Percentiles rank a stretch among this genome's conserved stretches.
phyloP scores from a whole-genome alignment of 2,797 vertebrate species.

The Sebastes hubbsi region DNA sequence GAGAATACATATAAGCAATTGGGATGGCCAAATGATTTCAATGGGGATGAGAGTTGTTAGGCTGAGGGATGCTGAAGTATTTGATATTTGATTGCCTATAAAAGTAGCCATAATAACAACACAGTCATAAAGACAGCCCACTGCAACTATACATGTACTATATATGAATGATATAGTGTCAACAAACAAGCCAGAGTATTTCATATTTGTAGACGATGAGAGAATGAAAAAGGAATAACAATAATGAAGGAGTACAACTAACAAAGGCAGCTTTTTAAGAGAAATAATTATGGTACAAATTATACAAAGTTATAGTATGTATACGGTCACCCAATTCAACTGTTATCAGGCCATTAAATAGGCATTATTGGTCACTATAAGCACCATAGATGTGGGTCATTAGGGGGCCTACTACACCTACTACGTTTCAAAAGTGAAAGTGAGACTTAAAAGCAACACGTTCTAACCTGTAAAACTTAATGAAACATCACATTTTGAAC shows the following conservation, averaged over 20 bases:
- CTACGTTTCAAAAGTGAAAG: too few relatives aligned
- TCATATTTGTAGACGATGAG: background rate
- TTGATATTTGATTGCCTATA: background rate
- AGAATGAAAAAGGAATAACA: background rate
- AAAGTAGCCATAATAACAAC: background rate
- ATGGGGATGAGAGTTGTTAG: constrained; percentile 34
- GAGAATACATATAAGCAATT: constrained; percentile 47
- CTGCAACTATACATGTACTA: background rate
- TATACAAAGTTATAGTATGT: background rate
- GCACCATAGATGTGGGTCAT: too few relatives aligned
- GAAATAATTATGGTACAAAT: background rate
- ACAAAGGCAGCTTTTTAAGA: background rate
- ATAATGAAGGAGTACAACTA: background rate
- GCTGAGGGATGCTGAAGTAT: background rate
- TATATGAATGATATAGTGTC: background rate
- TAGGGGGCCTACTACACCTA: too few relatives aligned
- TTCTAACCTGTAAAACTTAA: too few relatives aligned
- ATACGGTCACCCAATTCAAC: background rate
- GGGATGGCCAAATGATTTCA: constrained; percentile 26
- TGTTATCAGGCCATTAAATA: too few relatives aligned
- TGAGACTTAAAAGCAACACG: too few relatives aligned
- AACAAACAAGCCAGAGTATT: background rate
- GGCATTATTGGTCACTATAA: too few relatives aligned
- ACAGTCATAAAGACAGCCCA: background rate
- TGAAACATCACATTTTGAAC: too few relatives aligned